phyloP scores from a whole-genome alignment of 2,797 vertebrate genomes.

The Phoxinus dragarum region DNA sequence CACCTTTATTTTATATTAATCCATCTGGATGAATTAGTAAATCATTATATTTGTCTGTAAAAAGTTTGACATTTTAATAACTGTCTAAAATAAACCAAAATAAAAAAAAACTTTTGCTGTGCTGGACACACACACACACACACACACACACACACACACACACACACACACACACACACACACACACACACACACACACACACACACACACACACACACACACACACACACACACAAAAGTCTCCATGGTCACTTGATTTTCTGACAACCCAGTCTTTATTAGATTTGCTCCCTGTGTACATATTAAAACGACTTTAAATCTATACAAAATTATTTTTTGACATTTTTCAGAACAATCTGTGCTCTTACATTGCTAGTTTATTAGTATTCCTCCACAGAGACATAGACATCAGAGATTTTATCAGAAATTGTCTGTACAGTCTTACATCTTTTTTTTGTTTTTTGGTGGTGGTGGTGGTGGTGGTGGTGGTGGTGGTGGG shows the following conservation, averaged over 20 bases:
- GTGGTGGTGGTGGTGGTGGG: not conserved
- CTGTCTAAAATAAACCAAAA: no score
- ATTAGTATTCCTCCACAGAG: conserved; percentile 56
- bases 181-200: no score
- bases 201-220: not conserved
- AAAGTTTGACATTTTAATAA: not conserved
- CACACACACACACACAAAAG: not conserved
- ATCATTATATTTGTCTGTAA: not conserved
- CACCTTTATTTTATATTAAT: not conserved
- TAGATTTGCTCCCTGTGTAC: conserved; percentile 62
- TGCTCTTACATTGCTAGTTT: conserved; percentile 56
- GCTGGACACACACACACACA: no score
- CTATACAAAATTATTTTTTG: conserved; percentile 61
- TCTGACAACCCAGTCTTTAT: conserved; percentile 67
- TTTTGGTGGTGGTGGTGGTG: no score
- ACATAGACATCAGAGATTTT: conserved; percentile 46
- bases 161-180: no score
- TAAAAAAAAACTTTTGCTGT: no score
- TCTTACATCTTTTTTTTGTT: conserved; percentile 36
- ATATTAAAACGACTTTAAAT: conserved; percentile 60
- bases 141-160: no score
- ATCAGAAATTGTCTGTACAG: conserved; percentile 59
- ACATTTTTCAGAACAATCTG: conserved; percentile 47
- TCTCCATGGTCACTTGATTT: conserved; percentile 12
- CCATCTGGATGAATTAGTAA: not conserved